Evolutionary conservation across 2,113 vertebrate genomes (phyloP), one percentile per base, ranked within the genome.

Genomic region (Pitta sordida): DNA sequence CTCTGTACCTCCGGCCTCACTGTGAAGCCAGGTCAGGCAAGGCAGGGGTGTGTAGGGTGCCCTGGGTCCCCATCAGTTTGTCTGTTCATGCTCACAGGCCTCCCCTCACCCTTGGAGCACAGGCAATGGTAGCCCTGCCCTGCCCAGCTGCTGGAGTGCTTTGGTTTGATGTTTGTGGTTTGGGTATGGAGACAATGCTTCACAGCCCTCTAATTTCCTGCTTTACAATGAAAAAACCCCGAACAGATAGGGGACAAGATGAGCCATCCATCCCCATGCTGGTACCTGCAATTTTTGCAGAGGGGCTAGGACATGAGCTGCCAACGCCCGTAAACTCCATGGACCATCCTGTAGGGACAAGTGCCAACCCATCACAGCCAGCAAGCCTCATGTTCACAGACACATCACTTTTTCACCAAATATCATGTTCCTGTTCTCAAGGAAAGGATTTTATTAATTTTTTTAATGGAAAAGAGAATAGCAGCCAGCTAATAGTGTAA

Each of bases 111-210:
- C 27, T 19, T 5, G 1, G 29, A 2, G 10, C 19, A 5, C 0
- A 2, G 23, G 27, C 0, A 2, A 4, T 24, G 24, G 36, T 13
- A 63, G 52, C 24, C 23, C 41, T 67, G 36, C 39, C 34, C 58
- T 39, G 32, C 8, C 2, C 0, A 0, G 14, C 13, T 52, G 27
- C 30, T 2, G 1, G 5, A 67, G 18, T 0, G 0, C 27, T 30
- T 48, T 58, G 9, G 5, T 36, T 87, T 67, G 11, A 17, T 4
- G 2, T 11, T 62, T 3, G 2, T 13, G 43, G 4, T 30, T 37
- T 83, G 43, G 23, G 20, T 12, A n/a, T 11, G 9, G 18, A 5
- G 9, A 23, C 6, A 8, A 21, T 17, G 19, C 36, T 52, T 36
- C 39, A 26, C 16, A 6, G 4, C 12, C 2, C 3, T 81, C 20